Evolutionary conservation across 2,797 vertebrate species (phyloP), one percentile per base, ranked within the genome.

Genomic region (Molossus alvarezi): DNA sequence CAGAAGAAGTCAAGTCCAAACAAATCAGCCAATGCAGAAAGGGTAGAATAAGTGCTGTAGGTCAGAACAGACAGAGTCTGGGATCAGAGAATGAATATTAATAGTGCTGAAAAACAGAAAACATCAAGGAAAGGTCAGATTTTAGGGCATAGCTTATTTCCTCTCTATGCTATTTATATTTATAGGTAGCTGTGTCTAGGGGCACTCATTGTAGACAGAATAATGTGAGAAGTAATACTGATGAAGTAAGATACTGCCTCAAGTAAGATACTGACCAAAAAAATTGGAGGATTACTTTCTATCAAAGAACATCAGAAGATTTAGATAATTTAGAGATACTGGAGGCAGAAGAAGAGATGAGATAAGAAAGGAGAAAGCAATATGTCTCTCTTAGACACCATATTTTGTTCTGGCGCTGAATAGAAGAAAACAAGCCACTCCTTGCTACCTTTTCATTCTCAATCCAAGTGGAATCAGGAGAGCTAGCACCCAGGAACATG

Each of bases 1-100:
- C 21, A 14, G 65, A 97, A 81, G 65, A 97, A 77, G 55, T 91
- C 60, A 79, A 69, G 41, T 64, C 41, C 57, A 72, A 81, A 89
- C 37, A 76, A 86, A 71, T 91, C 89, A 83, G 45, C 48, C 86
- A 75, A 65, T 1, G 18, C n/a, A 92, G 23, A 18, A 72, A 80
- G 20, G 21, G 29, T 62, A 10, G 45, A 48, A 14, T 9, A 87
- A 37, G 37, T 20, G 69, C 55, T 21, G 6, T 29, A 20, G n/a
- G 51, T 60, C 64, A 75, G 51, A 53, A 27, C 9, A 71, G 75
- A 60, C 58, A 33, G 6, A 33, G 29, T 73, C 37, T 71, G 25
- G 4, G 18, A 67, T 88, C 62, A 62, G 58, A 91, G 29, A 92
- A 57, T 41, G 18, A 41, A 29, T 53, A 84, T 64, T 37, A 60